phyloP scores from a whole-genome alignment of 2,113 vertebrate genomes.

The Gobiocypris rarus region DNA sequence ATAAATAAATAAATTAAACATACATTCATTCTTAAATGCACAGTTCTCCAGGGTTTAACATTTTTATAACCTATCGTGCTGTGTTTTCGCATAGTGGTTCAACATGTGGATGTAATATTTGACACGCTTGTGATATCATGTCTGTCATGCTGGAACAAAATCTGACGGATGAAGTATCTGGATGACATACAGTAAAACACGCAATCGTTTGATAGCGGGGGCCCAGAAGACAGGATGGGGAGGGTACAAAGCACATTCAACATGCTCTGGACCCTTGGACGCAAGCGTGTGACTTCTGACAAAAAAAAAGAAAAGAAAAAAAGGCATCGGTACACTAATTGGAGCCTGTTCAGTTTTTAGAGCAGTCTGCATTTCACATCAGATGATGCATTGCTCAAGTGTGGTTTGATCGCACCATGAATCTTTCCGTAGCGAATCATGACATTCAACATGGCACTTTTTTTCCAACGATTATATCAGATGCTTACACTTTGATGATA shows the following conservation, averaged over 20 bases:
- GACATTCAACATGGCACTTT: conserved; percentile 20
- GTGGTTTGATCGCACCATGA: background rate
- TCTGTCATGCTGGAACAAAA: conserved; percentile 45
- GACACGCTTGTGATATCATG: conserved; percentile 46
- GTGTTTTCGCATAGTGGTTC: conserved; percentile 32
- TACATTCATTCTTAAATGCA: conserved; percentile 26
- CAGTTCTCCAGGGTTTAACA: conserved; percentile 1
- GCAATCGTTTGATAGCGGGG: conserved; percentile 24
- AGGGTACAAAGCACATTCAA: background rate
- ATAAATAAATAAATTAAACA: conserved; percentile 26
- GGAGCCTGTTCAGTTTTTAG: background rate
- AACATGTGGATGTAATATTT: conserved; percentile 33
- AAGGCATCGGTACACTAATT: background rate
- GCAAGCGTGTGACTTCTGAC: conserved; percentile 37
- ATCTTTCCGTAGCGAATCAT: background rate
- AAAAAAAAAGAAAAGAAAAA: conserved; percentile 6
- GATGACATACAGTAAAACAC: conserved; percentile 52
- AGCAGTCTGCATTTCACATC: conserved; percentile 17
- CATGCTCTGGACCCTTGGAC: conserved; percentile 3
- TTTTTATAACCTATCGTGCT: conserved; percentile 33
- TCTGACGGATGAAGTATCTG: conserved; percentile 52
- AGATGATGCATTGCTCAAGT: conserved; percentile 16
- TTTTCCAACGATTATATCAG: conserved; percentile 12
- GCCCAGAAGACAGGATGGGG: conserved; percentile 8
- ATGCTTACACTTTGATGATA: conserved; percentile 10